phyloP scores from a whole-genome alignment of 2,797 vertebrate genomes.

The Parauchenoglanis ngamensis region DNA sequence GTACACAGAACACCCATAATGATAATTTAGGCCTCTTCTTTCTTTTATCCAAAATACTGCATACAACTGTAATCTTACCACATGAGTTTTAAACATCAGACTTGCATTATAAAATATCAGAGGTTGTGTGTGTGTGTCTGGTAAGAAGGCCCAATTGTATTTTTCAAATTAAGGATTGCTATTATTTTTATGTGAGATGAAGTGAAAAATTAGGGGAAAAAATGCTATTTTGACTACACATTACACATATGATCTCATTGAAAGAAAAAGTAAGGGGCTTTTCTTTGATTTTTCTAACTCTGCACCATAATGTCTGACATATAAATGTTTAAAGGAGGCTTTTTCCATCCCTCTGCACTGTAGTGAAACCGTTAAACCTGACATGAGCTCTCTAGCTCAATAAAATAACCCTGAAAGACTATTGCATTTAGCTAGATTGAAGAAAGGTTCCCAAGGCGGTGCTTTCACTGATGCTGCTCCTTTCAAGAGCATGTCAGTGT shows the following conservation, averaged over 20 bases:
- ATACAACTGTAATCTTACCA: not conserved
- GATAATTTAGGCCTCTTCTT: not conserved
- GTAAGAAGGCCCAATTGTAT: not conserved
- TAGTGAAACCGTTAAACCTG: constrained; percentile 19
- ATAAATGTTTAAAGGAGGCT: constrained; percentile 44
- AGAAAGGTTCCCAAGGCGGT: constrained; percentile 25
- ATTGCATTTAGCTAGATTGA: constrained; percentile 38
- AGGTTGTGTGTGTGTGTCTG: not conserved
- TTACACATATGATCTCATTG: not conserved
- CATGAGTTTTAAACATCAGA: not conserved
- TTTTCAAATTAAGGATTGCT: not conserved
- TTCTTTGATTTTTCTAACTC: not conserved
- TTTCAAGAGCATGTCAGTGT: constrained; percentile 55
- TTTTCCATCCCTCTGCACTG: not conserved
- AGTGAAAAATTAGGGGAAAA: not conserved
- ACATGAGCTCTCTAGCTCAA: constrained; percentile 40
- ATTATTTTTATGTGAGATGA: not conserved
- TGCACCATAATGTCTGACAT: constrained; percentile 23
- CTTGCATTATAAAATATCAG: not conserved
- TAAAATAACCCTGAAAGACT: constrained; percentile 41
- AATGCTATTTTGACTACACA: not conserved
- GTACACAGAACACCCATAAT: not conserved
- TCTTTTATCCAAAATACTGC: not conserved
- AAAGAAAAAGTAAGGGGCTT: not conserved
- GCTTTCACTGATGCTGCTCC: constrained; percentile 45